These are phyloP conservation scores for Dermochelys coriacea DNA, from an alignment of 2,797 vertebrate genomes.

Conservation along the genomic window DNA sequence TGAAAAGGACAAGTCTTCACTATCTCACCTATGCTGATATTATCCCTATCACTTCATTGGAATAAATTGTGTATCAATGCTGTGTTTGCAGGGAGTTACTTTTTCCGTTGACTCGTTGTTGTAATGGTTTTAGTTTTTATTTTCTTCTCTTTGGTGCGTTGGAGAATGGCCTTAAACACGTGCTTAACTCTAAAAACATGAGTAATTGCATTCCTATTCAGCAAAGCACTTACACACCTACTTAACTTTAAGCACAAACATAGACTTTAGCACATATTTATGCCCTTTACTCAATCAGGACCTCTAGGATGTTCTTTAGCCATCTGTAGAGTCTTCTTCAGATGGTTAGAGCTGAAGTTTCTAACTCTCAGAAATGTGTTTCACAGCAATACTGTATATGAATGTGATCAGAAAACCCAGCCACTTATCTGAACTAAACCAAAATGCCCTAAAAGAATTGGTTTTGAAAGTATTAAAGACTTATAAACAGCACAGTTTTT, in stretches of 20 bases:
- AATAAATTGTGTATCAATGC: slow-evolving; percentile 42
- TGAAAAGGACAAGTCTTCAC: neutral
- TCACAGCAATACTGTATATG: neutral
- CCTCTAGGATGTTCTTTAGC: neutral
- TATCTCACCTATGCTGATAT: slow-evolving; percentile 2
- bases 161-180: slow-evolving; percentile 31
- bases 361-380: neutral
- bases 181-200: neutral
- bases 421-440: neutral
- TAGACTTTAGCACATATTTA: neutral
- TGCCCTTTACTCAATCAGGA: slow-evolving; percentile 13
- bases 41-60: neutral
- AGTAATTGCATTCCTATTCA: neutral
- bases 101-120: neutral
- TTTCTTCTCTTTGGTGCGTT: slow-evolving; percentile 24
- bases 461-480: slow-evolving; percentile 35
- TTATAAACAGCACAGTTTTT: neutral
- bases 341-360: neutral
- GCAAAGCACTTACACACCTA: neutral
- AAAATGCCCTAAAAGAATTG: slow-evolving; percentile 13
- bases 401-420: neutral
- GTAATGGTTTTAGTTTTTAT: slow-evolving; percentile 23
- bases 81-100: neutral
- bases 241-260: neutral
- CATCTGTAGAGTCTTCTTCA: neutral